These are phyloP conservation scores for Calypte anna DNA, from an alignment of 2,113 vertebrate species.

Conservation along the genomic window DNA sequence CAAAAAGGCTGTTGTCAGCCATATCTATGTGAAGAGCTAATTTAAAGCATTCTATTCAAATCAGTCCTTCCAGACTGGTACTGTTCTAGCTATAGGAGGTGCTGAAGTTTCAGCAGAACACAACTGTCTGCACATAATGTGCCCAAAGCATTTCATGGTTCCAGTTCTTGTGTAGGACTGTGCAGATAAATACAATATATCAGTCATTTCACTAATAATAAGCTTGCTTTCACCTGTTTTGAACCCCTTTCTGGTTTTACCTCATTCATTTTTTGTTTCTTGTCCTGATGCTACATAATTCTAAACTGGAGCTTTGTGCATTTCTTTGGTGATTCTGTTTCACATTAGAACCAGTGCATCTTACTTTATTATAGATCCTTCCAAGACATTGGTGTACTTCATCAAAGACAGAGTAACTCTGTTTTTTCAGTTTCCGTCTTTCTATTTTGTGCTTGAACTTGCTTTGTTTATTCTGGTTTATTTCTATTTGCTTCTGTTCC, in stretches of 20 bases:
- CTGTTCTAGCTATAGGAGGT: background rate
- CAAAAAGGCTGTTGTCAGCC: background rate
- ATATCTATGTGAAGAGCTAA: background rate
- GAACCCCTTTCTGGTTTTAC: background rate
- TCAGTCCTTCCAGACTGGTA: background rate
- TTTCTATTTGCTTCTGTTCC: background rate
- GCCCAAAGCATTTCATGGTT: background rate
- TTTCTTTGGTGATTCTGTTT: background rate
- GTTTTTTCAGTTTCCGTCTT: background rate
- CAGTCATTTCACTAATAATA: background rate
- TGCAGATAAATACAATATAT: background rate
- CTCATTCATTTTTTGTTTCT: background rate
- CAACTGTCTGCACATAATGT: background rate
- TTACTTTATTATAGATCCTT: background rate
- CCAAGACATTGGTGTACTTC: background rate
- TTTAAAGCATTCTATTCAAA: background rate
- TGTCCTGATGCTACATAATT: background rate
- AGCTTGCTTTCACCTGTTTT: background rate
- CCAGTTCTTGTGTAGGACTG: background rate
- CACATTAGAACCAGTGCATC: background rate
- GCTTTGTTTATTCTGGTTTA: background rate
- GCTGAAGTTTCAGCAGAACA: background rate
- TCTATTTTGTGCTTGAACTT: background rate
- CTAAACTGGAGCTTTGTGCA: background rate
- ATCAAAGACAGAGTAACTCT: background rate